Evolutionary conservation across 2,113 vertebrate species (phyloP).

Genomic region (Cryptotis parvus): DNA sequence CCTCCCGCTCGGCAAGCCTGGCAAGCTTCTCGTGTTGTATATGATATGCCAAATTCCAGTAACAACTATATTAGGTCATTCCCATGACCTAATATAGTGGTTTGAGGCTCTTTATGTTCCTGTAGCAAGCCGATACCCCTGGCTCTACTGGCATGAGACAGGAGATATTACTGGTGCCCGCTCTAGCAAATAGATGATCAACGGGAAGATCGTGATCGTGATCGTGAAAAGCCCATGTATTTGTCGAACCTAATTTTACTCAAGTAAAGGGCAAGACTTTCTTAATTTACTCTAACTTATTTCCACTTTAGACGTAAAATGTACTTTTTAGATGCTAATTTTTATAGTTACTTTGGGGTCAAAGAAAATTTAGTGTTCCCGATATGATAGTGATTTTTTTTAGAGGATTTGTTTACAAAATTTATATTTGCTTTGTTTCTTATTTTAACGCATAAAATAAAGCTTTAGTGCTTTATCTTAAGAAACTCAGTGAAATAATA

Average conservation of each 20-base stretch:
- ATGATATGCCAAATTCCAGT: too few relatives aligned
- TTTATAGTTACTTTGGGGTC: conserved; percentile 30
- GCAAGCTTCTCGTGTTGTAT: too few relatives aligned
- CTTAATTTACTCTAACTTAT: neutral
- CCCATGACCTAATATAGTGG: too few relatives aligned
- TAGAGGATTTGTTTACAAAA: conserved; percentile 15
- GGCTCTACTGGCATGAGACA: too few relatives aligned
- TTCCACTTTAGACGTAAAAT: conserved; percentile 42
- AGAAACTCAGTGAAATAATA: neutral
- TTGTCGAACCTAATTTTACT: conserved; percentile 28
- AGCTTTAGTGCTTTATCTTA: conserved; percentile 1
- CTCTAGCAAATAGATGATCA: too few relatives aligned
- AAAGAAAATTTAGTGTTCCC: neutral
- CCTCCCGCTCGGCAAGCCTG: too few relatives aligned
- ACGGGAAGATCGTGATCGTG: too few relatives aligned
- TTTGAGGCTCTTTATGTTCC: too few relatives aligned
- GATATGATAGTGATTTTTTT: neutral
- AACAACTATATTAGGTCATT: too few relatives aligned
- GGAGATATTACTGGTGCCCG: too few relatives aligned
- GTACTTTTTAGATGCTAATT: conserved; percentile 21
- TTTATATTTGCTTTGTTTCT: conserved; percentile 51
- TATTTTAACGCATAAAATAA: conserved; percentile 32
- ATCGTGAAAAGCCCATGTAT: too few relatives aligned
- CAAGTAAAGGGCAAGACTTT: conserved; percentile 14
- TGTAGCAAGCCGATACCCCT: too few relatives aligned